Percentiles rank a stretch among this genome's conserved stretches.
Conservation (phyloP, 2,113 vertebrate genomes). For the Trogon surrucura region DNA sequence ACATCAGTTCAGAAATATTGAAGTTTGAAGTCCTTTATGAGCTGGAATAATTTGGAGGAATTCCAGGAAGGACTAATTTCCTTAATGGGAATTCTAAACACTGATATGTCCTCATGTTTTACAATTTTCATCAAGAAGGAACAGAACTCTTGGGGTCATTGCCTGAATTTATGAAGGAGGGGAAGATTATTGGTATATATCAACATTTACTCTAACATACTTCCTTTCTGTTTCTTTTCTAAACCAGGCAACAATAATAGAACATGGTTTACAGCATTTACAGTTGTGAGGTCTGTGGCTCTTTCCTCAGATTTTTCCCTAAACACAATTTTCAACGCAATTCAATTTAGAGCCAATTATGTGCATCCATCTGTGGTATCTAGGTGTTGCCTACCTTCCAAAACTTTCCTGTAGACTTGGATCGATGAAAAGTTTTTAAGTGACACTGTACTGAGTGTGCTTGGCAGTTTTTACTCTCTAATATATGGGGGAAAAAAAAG, state of each 20-base stretch:
- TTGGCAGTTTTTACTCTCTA: background rate
- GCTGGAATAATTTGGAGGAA: background rate
- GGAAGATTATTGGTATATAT: background rate
- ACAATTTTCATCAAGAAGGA: background rate
- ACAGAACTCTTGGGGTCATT: background rate
- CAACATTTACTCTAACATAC: background rate
- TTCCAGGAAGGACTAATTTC: background rate
- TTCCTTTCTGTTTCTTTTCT: background rate
- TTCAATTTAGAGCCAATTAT: background rate
- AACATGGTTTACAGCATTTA: background rate
- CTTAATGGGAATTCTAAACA: background rate
- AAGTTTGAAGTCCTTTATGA: background rate
- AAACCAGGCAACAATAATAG: background rate
- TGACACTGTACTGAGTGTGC: background rate
- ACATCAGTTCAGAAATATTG: background rate
- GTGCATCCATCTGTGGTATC: background rate
- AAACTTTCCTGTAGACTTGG: background rate
- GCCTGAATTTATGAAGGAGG: background rate
- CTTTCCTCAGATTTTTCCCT: background rate
- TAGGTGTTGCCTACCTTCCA: background rate
- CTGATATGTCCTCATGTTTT: background rate
- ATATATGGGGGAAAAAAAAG: background rate
- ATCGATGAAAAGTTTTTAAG: background rate
- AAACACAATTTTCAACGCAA: background rate
- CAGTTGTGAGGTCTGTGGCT: accelerated